A percentile compares a stretch with the other conserved stretches of the same genome.
phyloP scores from a whole-genome alignment of 1,140 invertebrate species.

The Adoxophyes honmai region DNA sequence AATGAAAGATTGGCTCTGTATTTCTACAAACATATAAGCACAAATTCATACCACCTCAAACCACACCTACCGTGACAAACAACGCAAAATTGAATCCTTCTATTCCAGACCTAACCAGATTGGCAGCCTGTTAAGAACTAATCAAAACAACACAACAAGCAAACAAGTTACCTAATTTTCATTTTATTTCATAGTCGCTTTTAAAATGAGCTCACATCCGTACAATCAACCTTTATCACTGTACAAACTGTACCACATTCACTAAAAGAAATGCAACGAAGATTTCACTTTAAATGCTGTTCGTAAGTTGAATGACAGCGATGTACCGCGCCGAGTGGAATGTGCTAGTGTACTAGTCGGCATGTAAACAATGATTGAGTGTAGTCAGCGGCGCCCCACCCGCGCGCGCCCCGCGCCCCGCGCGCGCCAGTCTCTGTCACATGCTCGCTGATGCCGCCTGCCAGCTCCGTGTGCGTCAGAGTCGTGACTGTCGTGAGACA shows the following conservation, averaged over 20 bases:
- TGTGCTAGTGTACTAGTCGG: conserved; percentile 65
- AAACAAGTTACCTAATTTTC: conserved; percentile 68
- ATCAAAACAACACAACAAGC: conserved; percentile 26
- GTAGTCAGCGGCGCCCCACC: conserved; percentile 47
- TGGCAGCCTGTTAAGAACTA: conserved; percentile 17
- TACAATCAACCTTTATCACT: conserved; percentile 28
- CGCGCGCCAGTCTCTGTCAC: conserved; percentile 52
- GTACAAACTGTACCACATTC: conserved; percentile 39
- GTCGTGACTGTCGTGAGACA: conserved; percentile 13
- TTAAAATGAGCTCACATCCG: conserved; percentile 52
- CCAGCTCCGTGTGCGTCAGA: conserved; percentile 48
- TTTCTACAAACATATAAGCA: conserved; percentile 1
- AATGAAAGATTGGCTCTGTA: no score
- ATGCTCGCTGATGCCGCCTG: conserved; percentile 42
- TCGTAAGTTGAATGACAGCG: conserved; percentile 35
- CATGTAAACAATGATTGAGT: conserved; percentile 67
- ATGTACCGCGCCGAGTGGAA: conserved; percentile 55
- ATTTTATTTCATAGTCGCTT: conserved; percentile 70
- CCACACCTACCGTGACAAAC: conserved; percentile 18
- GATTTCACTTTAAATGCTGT: conserved; percentile 67
- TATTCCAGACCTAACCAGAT: conserved; percentile 15
- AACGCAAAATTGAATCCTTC: conserved; percentile 18
- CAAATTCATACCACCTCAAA: conserved; percentile 36
- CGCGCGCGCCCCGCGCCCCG: conserved; percentile 40
- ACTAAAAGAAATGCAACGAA: conserved; percentile 50